Conservation (phyloP, 1,140 invertebrate genomes). For the Nymphalis io region DNA sequence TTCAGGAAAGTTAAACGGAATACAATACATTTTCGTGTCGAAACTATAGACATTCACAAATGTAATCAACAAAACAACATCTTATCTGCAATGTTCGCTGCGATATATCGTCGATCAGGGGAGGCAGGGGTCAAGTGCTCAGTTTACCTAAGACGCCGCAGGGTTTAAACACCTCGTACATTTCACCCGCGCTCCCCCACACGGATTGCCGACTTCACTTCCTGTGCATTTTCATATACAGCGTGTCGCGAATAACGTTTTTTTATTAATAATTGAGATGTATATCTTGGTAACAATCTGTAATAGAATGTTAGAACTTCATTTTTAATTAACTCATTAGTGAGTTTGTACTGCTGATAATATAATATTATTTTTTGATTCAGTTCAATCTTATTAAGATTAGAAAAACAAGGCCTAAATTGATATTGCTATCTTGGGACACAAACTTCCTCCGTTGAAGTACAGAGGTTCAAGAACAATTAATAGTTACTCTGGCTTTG, state of each 20-base stretch:
- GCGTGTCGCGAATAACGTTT: neutral
- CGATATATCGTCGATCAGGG: slow-evolving; percentile 16
- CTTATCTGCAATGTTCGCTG: slow-evolving; percentile 7
- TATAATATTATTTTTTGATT: too few species aligned
- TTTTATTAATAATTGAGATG: neutral
- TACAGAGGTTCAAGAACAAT: slow-evolving; percentile 10
- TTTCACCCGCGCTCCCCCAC: slow-evolving; percentile 46
- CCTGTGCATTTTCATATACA: slow-evolving; percentile 42
- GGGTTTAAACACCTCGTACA: slow-evolving; percentile 69
- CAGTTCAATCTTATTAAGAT: too few species aligned
- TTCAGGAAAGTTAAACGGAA: too few species aligned
- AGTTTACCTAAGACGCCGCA: slow-evolving; percentile 55
- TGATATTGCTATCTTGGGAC: neutral
- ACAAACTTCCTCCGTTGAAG: neutral
- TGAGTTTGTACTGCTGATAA: too few species aligned
- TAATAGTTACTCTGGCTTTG: slow-evolving; percentile 12
- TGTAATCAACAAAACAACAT: slow-evolving; percentile 5
- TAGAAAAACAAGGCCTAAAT: neutral
- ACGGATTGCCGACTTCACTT: slow-evolving; percentile 48
- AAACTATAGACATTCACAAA: neutral
- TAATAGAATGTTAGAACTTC: too few species aligned
- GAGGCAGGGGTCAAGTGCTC: slow-evolving; percentile 40
- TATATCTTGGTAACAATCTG: too few species aligned
- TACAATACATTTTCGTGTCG: neutral
- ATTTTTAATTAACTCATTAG: too few species aligned